phyloP scores from a whole-genome alignment of 2,888 invertebrate species.

The Mermis nigrescens region DNA sequence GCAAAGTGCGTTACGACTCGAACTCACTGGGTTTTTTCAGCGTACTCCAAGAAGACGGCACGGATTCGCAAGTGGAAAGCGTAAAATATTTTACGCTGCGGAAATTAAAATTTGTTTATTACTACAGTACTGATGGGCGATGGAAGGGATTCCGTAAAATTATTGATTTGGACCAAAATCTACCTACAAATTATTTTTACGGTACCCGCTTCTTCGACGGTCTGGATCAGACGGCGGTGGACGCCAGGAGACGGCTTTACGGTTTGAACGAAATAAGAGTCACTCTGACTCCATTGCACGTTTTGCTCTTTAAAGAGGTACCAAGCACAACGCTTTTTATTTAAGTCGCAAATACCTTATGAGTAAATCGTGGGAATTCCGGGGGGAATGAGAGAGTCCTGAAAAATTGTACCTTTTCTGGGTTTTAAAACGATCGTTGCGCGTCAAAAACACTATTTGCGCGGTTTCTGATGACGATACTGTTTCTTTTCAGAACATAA shows the following conservation, averaged over 20 bases:
- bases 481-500: no score
- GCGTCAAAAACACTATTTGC: no score
- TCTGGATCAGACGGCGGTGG: constrained; percentile 14
- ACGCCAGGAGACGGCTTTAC: constrained; percentile 27
- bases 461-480: no score
- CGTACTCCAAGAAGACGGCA: no score
- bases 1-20: background rate
- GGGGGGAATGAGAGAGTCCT: no score
- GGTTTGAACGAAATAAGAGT: constrained; percentile 38
- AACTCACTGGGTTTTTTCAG: no score
- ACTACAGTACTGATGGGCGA: no score
- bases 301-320: constrained; percentile 38
- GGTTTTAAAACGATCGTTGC: no score
- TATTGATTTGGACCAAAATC: background rate
- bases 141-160: background rate
- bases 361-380: no score
- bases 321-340: no score
- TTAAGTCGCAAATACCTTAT: no score
- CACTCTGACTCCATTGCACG: constrained; percentile 36
- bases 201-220: background rate
- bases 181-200: background rate
- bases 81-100: constrained; percentile 54
- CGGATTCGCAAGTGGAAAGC: background rate
- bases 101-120: constrained; percentile 61
- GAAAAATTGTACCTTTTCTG: no score